phyloP scores from a whole-genome alignment of 2,888 invertebrate genomes.

The Yponomeuta plumbellus region DNA sequence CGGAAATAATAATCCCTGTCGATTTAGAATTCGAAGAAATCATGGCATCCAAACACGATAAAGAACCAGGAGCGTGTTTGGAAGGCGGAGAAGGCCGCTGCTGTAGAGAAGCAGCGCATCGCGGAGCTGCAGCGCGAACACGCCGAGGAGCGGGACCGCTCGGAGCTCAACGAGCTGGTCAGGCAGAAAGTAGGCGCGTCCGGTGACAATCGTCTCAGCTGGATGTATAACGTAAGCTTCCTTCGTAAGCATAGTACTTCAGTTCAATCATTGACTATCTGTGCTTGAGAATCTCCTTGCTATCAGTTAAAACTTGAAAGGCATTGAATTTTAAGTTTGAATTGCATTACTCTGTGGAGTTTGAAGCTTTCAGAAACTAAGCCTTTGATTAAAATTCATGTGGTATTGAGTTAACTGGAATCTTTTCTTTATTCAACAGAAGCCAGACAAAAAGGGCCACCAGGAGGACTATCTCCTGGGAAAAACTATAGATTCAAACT shows the following conservation, averaged over 20 bases:
- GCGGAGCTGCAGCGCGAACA: slow-evolving; percentile 81
- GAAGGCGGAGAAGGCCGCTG: slow-evolving; percentile 85
- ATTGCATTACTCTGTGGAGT: no score
- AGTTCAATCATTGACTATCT: background rate
- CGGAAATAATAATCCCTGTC: background rate
- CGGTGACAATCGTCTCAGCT: slow-evolving; percentile 82
- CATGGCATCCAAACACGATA: slow-evolving; percentile 87
- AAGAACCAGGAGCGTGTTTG: slow-evolving; percentile 87
- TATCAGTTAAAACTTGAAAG: no score
- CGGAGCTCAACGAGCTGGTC: slow-evolving; percentile 80
- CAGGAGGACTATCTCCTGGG: slow-evolving; percentile 94
- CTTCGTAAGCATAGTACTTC: background rate
- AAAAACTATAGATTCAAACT: slow-evolving; percentile 86
- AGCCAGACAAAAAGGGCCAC: slow-evolving; percentile 79
- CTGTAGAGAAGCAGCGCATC: slow-evolving; percentile 81
- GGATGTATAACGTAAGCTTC: slow-evolving; percentile 88
- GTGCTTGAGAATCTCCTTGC: no score
- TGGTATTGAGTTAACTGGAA: background rate
- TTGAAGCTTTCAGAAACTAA: no score
- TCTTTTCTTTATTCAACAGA: slow-evolving; percentile 44
- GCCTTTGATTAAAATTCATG: no score
- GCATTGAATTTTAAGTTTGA: no score
- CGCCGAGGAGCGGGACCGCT: slow-evolving; percentile 79
- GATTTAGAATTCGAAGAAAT: slow-evolving; percentile 83
- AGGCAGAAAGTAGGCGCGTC: slow-evolving; percentile 65